Percentiles rank a stretch among this genome's conserved stretches.
Conservation (phyloP, 1,140 invertebrate genomes). For the Atta colombica region DNA sequence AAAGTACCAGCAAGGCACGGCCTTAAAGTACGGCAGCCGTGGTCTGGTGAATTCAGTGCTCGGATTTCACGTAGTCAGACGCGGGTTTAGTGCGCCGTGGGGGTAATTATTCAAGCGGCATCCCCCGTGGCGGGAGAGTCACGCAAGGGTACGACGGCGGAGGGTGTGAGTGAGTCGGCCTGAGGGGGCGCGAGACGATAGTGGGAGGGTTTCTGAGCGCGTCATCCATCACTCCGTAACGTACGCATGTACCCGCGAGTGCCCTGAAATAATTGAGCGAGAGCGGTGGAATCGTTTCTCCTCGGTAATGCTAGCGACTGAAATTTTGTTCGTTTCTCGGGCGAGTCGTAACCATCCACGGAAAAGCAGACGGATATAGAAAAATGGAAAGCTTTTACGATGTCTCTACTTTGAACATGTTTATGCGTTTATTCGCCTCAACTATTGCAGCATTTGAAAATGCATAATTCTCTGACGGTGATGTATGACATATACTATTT, state of each 20-base stretch:
- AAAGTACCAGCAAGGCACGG: conserved; percentile 79
- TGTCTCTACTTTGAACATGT: conserved; percentile 20
- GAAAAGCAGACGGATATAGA: background rate
- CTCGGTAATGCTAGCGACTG: conserved; percentile 46
- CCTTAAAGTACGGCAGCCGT: conserved; percentile 80
- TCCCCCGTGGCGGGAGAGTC: conserved; percentile 81
- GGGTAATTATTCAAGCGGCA: conserved; percentile 86
- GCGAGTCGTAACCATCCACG: background rate
- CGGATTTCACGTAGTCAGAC: conserved; percentile 83
- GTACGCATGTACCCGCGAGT: conserved; percentile 76
- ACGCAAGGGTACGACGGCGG: conserved; percentile 60
- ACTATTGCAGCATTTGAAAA: conserved; percentile 18
- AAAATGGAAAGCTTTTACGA: conserved; percentile 13
- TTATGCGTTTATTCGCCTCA: conserved; percentile 45
- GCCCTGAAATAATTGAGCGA: conserved; percentile 75
- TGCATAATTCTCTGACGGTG: conserved; percentile 30
- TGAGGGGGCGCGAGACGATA: conserved; percentile 67
- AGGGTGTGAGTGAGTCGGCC: conserved; percentile 53
- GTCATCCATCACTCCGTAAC: conserved; percentile 81
- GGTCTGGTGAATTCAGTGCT: conserved; percentile 83
- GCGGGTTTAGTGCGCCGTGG: conserved; percentile 81
- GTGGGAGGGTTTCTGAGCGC: conserved; percentile 67
- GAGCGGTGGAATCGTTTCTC: conserved; percentile 68
- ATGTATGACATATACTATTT: conserved; percentile 18
- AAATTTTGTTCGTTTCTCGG: conserved; percentile 49